Conservation (phyloP, 2,113 vertebrate species). For the Stegostoma tigrinum region DNA sequence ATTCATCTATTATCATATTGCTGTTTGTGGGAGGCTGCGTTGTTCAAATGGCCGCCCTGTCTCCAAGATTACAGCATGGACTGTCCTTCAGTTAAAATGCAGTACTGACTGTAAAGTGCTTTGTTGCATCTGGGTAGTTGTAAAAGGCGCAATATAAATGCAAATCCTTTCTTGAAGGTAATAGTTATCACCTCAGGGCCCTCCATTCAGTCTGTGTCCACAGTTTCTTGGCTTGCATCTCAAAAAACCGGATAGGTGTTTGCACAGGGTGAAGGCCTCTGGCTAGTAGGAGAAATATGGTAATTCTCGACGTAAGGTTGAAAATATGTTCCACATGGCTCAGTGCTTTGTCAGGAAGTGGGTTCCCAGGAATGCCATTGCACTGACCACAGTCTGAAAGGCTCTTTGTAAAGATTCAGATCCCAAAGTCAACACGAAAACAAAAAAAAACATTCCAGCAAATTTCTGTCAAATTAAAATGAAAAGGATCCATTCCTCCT, state of each 20-base stretch:
- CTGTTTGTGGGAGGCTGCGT: too few relatives aligned
- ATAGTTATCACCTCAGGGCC: neutral
- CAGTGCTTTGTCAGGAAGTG: constrained; percentile 21
- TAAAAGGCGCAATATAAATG: too few relatives aligned
- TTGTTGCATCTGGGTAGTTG: too few relatives aligned
- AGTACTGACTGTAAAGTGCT: too few relatives aligned
- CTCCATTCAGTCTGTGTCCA: neutral
- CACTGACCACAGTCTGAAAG: constrained; percentile 16
- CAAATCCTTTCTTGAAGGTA: neutral
- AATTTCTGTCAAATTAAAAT: neutral
- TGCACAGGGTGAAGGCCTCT: neutral
- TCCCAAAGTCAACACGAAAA: constrained; percentile 10
- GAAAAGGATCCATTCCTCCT: neutral
- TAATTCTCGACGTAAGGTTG: neutral
- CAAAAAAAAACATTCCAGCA: neutral
- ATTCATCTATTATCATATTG: too few relatives aligned
- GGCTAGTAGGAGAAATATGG: constrained; percentile 16
- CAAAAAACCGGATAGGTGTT: neutral
- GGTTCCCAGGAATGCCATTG: constrained; percentile 21
- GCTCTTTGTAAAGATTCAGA: neutral
- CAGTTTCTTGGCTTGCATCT: neutral
- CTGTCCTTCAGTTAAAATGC: too few relatives aligned
- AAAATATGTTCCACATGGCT: constrained; percentile 34
- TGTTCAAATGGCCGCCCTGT: too few relatives aligned
- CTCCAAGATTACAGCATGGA: too few relatives aligned